These are phyloP conservation scores for Tachysurus vachellii DNA, from an alignment of 2,113 vertebrate species.

Conservation along the genomic window DNA sequence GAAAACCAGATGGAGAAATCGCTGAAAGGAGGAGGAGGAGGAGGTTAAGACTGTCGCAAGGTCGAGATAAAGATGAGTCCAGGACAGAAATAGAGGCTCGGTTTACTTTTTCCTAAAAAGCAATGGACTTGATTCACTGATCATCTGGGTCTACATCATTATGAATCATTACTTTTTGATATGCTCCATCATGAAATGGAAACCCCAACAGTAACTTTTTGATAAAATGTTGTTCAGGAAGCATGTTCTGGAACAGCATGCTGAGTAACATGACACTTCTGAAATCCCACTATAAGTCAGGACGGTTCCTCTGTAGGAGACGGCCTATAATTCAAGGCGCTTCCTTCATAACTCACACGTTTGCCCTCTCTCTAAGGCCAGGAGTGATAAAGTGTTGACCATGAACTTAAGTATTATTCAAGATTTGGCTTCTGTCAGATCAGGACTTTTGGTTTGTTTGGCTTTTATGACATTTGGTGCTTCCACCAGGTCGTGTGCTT, in stretches of 20 bases:
- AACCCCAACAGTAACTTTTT: constrained; percentile 24
- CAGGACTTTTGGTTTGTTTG: constrained; percentile 8
- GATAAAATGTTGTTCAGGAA: constrained; percentile 1
- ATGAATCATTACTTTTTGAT: constrained; percentile 4
- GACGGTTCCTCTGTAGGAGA: constrained; percentile 32
- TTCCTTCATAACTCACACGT: constrained; percentile 36
- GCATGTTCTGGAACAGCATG: constrained; percentile 10
- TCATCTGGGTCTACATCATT: constrained; percentile 13
- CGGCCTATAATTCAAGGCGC: constrained; percentile 20
- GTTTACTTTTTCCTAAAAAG: constrained; percentile 10
- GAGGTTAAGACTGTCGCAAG: constrained; percentile 18
- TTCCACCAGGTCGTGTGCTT: not conserved
- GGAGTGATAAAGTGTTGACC: constrained; percentile 28
- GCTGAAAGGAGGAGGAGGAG: not conserved
- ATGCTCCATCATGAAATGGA: not conserved
- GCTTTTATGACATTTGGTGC: not conserved
- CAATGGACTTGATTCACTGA: constrained; percentile 28
- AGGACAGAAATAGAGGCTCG: constrained; percentile 5
- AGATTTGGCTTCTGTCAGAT: constrained; percentile 23
- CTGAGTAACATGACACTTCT: constrained; percentile 26
- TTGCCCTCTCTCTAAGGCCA: constrained; percentile 22
- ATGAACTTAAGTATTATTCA: constrained; percentile 32
- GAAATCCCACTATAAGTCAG: constrained; percentile 26
- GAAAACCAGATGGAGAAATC: constrained; percentile 39
- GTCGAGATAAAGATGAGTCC: constrained; percentile 38